These are phyloP conservation scores for Galendromus occidentalis DNA, from an alignment of 1,140 invertebrate species.

Conservation along the genomic window DNA sequence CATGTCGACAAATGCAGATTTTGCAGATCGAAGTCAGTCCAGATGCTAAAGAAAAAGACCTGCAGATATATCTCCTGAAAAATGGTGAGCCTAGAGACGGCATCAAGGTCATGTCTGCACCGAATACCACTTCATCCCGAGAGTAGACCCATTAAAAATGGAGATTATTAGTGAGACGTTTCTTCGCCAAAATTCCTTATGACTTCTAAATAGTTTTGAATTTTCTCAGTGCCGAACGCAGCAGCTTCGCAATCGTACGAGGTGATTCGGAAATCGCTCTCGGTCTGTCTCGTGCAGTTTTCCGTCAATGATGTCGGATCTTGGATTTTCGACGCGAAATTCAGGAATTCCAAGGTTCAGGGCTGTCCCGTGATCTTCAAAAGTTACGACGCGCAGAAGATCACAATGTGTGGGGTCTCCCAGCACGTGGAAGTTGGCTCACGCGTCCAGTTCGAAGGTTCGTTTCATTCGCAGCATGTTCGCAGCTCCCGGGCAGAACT, in stretches of 20 bases:
- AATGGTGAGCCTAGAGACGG: background rate
- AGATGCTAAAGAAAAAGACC: background rate
- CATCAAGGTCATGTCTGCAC: background rate
- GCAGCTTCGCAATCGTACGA: background rate
- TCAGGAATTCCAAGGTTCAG: conserved; percentile 61
- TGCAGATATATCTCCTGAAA: background rate
- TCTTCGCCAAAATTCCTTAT: too few relatives aligned
- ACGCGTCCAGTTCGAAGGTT: conserved; percentile 77
- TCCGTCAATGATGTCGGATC: conserved; percentile 36
- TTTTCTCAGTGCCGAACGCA: background rate
- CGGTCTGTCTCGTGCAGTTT: background rate
- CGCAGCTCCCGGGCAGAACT: conserved; percentile 18
- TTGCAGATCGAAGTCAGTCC: background rate
- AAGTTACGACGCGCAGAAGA: conserved; percentile 73
- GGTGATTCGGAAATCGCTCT: background rate
- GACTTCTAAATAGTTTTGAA: background rate
- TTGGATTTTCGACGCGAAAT: conserved; percentile 63
- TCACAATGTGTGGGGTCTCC: conserved; percentile 65
- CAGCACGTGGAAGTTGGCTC: conserved; percentile 40
- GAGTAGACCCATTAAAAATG: too few relatives aligned
- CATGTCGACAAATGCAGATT: background rate
- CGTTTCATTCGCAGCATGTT: conserved; percentile 17
- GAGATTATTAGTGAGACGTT: too few relatives aligned
- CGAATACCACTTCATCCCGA: too few relatives aligned
- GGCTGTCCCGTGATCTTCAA: conserved; percentile 69